Conservation (phyloP, 2,113 vertebrate species). For the Acanthisitta chloris region DNA sequence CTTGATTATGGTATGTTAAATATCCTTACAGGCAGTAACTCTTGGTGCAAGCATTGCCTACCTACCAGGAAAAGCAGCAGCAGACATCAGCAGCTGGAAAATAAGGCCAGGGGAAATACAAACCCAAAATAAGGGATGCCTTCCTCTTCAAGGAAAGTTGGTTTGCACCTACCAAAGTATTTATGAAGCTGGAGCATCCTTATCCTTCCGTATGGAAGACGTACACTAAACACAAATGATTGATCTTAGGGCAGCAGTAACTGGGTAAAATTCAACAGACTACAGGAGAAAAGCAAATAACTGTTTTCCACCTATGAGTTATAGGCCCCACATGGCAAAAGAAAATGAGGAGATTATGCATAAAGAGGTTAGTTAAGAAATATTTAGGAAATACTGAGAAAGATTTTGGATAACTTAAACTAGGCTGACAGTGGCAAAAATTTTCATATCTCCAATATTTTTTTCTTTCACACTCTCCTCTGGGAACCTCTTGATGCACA, state of each 20-base stretch:
- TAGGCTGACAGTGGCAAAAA: not conserved
- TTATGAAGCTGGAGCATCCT: not conserved
- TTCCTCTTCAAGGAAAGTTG: not conserved
- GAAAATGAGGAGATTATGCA: not conserved
- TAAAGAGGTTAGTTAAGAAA: not conserved
- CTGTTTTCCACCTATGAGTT: not conserved
- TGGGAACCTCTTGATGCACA: not conserved
- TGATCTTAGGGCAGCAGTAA: not conserved
- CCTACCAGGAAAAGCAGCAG: not conserved
- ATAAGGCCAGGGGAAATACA: not conserved
- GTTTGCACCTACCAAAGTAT: not conserved
- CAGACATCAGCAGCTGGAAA: not conserved
- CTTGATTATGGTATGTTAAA: not conserved
- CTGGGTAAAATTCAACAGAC: not conserved
- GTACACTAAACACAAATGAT: not conserved
- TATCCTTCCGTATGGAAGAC: not conserved
- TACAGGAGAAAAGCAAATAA: not conserved
- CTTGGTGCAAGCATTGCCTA: not conserved
- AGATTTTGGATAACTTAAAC: not conserved
- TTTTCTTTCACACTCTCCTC: not conserved
- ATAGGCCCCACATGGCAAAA: not conserved
- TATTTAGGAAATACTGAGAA: not conserved
- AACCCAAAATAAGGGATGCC: not conserved
- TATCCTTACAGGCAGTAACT: not conserved
- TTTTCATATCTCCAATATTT: not conserved